Percentiles rank a stretch among this genome's conserved stretches.
These are phyloP conservation scores for Hirtodrosophila cameraria DNA, from an alignment of 2,888 invertebrate species.

Conservation along the genomic window DNA sequence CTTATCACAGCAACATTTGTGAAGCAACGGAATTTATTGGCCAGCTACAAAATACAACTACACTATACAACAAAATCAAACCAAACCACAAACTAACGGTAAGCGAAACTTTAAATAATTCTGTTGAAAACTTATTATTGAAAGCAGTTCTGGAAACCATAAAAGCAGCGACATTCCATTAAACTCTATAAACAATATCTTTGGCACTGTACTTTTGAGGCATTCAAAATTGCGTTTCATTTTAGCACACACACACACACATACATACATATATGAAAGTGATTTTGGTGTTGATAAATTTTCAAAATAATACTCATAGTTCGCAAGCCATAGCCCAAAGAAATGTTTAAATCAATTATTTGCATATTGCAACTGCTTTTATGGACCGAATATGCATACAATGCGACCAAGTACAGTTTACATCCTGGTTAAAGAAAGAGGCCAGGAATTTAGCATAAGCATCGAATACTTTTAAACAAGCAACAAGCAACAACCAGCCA, in stretches of 20 bases:
- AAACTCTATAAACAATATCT: constrained; percentile 26
- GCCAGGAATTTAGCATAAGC: constrained; percentile 39
- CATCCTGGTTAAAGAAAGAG: constrained; percentile 31
- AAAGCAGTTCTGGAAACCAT: background rate
- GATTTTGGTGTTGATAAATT: constrained; percentile 57
- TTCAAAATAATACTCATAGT: constrained; percentile 39
- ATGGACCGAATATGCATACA: constrained; percentile 4
- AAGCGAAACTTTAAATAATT: constrained; percentile 43
- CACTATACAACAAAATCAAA: constrained; percentile 35
- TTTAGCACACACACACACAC: constrained; percentile 33
- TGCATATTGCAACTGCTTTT: constrained; percentile 27
- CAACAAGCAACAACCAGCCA: constrained; percentile 25
- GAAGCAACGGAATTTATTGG: constrained; percentile 51
- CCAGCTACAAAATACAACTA: constrained; percentile 41
- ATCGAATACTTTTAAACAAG: constrained; percentile 25
- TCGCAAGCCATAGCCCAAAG: constrained; percentile 66
- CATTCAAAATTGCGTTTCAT: constrained; percentile 43
- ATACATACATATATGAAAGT: constrained; percentile 5
- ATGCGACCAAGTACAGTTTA: constrained; percentile 64
- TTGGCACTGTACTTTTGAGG: constrained; percentile 45
- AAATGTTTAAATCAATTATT: constrained; percentile 40
- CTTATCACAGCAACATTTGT: constrained; percentile 53
- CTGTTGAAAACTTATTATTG: constrained; percentile 10
- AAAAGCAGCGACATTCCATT: constrained; percentile 25
- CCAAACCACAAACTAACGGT: constrained; percentile 48